Base-by-base conservation (phyloP, 2,888 invertebrate genomes). In the Andrena hattorfiana region DNA sequence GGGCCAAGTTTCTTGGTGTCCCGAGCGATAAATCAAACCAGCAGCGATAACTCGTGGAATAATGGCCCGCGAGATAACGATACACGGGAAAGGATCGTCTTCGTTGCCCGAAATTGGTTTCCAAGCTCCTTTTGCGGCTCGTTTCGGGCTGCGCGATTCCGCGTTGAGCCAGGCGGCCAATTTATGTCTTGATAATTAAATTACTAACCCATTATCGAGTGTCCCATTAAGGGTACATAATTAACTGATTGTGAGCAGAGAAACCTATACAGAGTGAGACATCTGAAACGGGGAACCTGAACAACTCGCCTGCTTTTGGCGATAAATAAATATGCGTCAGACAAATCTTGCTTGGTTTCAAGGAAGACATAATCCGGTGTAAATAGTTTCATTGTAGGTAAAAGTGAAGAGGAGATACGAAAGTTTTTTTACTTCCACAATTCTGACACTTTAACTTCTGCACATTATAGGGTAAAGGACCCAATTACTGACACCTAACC, bases 41-140 rank as follows among this genome's bases (percentile, higher is more conserved):
- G 77, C 85, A 64, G 81, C 85, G 90, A 90, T 90, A 90, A 89
- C 87, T 87, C 84, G 69, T 87, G 85, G 87, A 90, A 90, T 89
- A 90, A 88, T 89, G 89, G 90, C 84, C 75, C 73, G 82, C 76
- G 81, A 88, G 90, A 90, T 90, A 90, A 89, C 87, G 88, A 88
- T 89, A 90, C 85, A 85, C 73, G 71, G 75, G 77, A 71, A 85
- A 80, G 75, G 81, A 78, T 79, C 77, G 76, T 81, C 72, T 79
- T 71, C 80, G 79, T 76, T 72, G 76, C 35, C 54, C 26, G 54
- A 70, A 80, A 88, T 86, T 81, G 77, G 74, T 71, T 84, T 67
- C 77, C 70, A 74, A 42, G 48, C 73, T 75, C 56, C 76, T 83
- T 81, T 80, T 67, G 30, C 20, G 23, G 26, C 59, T 74, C 66